phyloP scores from a whole-genome alignment of 2,113 vertebrate species.

The Oreocharis arfaki region DNA sequence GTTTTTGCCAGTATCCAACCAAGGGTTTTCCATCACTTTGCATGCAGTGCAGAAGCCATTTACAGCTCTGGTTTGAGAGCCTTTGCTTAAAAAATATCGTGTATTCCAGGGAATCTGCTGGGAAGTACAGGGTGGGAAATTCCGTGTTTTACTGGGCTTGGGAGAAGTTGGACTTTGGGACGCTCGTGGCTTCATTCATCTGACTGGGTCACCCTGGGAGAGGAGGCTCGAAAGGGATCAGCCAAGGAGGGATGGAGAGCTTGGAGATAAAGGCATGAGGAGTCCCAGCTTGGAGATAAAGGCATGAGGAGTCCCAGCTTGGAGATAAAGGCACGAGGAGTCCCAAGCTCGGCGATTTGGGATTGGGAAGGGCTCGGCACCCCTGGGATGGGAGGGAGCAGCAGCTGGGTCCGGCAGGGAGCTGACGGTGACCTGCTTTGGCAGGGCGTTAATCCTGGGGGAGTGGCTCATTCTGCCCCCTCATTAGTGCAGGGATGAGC shows the following conservation, averaged over 20 bases:
- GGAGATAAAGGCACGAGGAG: neutral
- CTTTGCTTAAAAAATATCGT: neutral
- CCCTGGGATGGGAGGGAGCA: neutral
- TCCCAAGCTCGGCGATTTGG: neutral
- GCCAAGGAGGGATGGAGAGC: neutral
- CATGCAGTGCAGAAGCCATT: neutral
- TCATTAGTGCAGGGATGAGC: accelerated
- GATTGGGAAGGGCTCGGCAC: neutral
- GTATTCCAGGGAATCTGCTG: neutral
- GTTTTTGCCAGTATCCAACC: accelerated
- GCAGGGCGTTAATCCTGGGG: neutral
- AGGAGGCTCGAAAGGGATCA: no score
- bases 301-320: accelerated
- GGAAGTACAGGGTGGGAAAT: neutral
- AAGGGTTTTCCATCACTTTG: neutral
- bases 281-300: accelerated
- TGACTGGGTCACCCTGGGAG: neutral
- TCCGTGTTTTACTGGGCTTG: accelerated
- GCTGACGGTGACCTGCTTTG: neutral
- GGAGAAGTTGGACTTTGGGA: accelerated
- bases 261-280: accelerated
- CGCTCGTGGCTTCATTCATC: accelerated
- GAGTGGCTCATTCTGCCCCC: neutral
- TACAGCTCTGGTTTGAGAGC: neutral
- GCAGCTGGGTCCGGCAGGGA: neutral